Evolutionary conservation across 1,140 invertebrate genomes (phyloP).

Genomic region (Lordiphosa stackelbergi): DNA sequence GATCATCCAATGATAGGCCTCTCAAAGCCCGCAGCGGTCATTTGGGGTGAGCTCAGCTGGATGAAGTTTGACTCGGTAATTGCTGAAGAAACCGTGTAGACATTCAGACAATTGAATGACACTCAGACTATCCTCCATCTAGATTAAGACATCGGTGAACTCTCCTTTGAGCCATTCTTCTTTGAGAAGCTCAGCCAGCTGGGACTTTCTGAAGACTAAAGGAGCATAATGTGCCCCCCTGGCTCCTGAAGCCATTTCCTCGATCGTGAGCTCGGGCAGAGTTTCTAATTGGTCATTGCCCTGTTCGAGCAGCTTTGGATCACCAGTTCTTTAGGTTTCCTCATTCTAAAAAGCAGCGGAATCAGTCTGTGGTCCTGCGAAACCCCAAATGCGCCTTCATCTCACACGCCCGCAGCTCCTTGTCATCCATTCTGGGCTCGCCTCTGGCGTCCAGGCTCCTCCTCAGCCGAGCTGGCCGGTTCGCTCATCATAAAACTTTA

Average conservation of each 20-base stretch:
- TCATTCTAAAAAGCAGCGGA: slow-evolving; percentile 1
- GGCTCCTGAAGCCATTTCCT: slow-evolving; percentile 15
- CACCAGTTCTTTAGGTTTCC: not conserved
- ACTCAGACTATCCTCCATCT: slow-evolving; percentile 17
- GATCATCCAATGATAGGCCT: slow-evolving; percentile 88
- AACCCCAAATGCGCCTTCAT: no score
- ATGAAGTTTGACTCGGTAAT: no score
- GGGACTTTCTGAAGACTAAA: not conserved
- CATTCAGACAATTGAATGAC: slow-evolving; percentile 48
- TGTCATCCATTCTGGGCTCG: no score
- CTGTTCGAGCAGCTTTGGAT: not conserved
- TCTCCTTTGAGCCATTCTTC: not conserved
- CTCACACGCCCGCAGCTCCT: no score
- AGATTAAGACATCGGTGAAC: slow-evolving; percentile 21
- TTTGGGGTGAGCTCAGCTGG: slow-evolving; percentile 41
- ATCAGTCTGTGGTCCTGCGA: no score
- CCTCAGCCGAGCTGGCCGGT: not conserved
- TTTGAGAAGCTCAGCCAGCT: not conserved
- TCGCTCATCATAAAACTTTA: not conserved
- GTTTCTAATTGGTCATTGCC: not conserved
- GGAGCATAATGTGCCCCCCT: not conserved
- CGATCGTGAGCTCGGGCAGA: not conserved
- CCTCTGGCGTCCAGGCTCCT: no score
- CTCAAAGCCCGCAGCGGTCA: slow-evolving; percentile 81
- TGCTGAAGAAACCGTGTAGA: slow-evolving; percentile 45